phyloP scores from a whole-genome alignment of 2,113 vertebrate genomes.

The Fukomys damarensis region DNA sequence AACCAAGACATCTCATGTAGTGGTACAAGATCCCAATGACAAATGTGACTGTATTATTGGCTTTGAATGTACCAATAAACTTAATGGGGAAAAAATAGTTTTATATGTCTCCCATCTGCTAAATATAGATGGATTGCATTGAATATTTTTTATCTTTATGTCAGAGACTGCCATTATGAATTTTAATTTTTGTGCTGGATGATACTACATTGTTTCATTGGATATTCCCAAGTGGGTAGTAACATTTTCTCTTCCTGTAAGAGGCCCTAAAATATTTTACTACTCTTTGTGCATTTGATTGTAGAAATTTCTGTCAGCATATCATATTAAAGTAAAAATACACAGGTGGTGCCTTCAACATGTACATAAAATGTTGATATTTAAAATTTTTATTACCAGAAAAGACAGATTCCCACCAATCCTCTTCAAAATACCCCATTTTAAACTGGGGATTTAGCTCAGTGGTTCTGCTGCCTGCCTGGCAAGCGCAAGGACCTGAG shows the following conservation, averaged over 20 bases:
- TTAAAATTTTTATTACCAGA: not conserved
- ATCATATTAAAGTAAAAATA: not conserved
- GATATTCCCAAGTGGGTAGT: not conserved
- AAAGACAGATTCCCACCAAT: not conserved
- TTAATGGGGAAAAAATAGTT: not conserved
- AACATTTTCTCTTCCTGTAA: not conserved
- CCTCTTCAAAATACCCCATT: too few species aligned
- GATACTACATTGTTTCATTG: not conserved
- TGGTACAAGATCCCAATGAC: too few species aligned
- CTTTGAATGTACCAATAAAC: too few species aligned
- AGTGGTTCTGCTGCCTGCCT: too few species aligned
- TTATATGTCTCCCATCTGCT: not conserved
- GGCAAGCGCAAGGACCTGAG: too few species aligned
- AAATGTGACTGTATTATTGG: too few species aligned
- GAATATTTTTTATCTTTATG: not conserved
- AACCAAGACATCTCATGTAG: too few species aligned
- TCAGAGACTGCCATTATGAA: not conserved
- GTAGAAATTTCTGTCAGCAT: not conserved
- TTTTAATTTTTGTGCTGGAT: not conserved
- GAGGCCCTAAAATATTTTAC: not conserved
- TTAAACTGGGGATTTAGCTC: too few species aligned
- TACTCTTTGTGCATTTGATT: not conserved
- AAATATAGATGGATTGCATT: not conserved
- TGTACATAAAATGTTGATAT: not conserved
- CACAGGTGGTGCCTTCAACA: not conserved